Evolutionary conservation across 2,797 vertebrate genomes (phyloP).

Genomic region (Molothrus ater): DNA sequence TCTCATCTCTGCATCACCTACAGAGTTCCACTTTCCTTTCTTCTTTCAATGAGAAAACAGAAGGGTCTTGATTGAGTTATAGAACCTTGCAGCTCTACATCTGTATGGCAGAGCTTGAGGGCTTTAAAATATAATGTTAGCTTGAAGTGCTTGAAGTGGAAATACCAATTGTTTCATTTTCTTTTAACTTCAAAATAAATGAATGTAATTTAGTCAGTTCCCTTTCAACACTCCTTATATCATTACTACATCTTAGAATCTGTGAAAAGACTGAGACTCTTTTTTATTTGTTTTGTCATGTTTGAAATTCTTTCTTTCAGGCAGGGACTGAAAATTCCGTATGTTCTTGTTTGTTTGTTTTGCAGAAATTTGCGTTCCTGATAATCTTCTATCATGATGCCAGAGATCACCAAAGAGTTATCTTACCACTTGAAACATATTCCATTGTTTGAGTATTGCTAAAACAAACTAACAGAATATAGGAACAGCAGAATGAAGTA

Average conservation of each 20-base stretch:
- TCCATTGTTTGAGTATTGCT: neutral
- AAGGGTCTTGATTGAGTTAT: neutral
- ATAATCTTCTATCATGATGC: neutral
- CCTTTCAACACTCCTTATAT: neutral
- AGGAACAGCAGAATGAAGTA: neutral
- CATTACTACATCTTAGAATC: neutral
- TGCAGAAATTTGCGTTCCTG: neutral
- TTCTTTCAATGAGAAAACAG: neutral
- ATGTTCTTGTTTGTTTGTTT: neutral
- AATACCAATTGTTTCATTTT: neutral
- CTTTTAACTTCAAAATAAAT: conserved; percentile 14
- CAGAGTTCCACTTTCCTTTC: neutral
- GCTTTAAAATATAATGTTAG: neutral
- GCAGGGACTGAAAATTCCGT: neutral
- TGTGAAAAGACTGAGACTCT: neutral
- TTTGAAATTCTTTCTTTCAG: conserved; percentile 16
- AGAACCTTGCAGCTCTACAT: neutral
- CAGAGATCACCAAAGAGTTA: neutral
- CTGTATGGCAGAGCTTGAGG: neutral
- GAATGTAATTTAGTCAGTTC: neutral
- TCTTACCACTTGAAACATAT: neutral
- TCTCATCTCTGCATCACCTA: neutral
- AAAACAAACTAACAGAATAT: neutral
- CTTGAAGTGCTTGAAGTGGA: neutral
- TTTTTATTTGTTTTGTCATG: neutral